Evolutionary conservation across 2,888 invertebrate genomes (phyloP).

Genomic region (Lasioglossum lativentre): DNA sequence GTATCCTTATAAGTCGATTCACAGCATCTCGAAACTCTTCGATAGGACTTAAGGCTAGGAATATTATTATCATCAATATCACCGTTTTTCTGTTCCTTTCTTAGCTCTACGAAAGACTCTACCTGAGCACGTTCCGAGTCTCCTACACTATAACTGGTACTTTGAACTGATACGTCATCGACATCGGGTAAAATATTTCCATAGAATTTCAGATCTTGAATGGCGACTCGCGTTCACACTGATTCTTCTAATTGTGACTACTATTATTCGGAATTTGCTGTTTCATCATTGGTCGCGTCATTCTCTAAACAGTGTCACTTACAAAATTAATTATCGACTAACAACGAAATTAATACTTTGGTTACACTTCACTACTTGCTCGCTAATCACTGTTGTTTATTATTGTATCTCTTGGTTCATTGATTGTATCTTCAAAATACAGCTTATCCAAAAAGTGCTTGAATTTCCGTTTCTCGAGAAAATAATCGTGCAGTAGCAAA

Average conservation of each 20-base stretch:
- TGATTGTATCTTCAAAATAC: not conserved
- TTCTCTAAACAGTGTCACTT: not conserved
- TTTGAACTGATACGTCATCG: not conserved
- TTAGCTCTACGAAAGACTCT: not conserved
- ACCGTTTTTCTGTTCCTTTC: constrained; percentile 30
- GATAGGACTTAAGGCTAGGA: constrained; percentile 8
- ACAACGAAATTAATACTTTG: not conserved
- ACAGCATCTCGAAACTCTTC: constrained; percentile 12
- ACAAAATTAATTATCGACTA: not conserved
- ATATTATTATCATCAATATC: constrained; percentile 37
- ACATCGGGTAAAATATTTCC: constrained; percentile 11
- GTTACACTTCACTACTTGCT: not conserved
- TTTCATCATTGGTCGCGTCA: not conserved
- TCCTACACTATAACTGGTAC: not conserved
- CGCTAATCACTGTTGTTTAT: not conserved
- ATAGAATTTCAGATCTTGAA: constrained; percentile 33
- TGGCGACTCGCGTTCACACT: constrained; percentile 4
- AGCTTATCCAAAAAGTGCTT: not conserved
- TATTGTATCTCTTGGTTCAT: not conserved
- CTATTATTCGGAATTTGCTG: not conserved
- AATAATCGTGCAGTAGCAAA: not conserved
- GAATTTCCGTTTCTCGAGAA: not conserved
- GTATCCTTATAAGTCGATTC: constrained; percentile 6
- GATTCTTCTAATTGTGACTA: not conserved
- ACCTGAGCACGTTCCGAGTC: not conserved